Base-by-base conservation (phyloP, 2,888 invertebrate species). In the Sceliomorpha sp. region DNA sequence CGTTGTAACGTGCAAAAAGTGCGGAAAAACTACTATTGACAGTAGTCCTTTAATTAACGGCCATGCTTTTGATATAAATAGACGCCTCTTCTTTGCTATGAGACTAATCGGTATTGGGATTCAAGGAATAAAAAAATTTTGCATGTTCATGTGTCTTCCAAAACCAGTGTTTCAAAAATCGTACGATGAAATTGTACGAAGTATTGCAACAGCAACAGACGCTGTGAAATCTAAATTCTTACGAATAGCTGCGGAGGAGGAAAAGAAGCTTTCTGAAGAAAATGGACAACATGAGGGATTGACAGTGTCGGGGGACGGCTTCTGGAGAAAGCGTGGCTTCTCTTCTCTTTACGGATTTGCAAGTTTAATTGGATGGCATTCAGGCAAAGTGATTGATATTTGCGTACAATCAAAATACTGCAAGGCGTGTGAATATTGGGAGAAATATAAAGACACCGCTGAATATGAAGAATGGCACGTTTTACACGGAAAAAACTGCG, bases 331-430 rank as follows among this genome's bases (percentile, higher is more conserved):
- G n/a, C n/a, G n/a, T n/a, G n/a, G n/a, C n/a, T n/a, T n/a, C n/a
- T n/a, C n/a, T n/a, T n/a, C n/a, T n/a, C n/a, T n/a, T n/a, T n/a
- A n/a, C n/a, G n/a, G 8, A 8, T 10, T 15, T 6, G 10, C 0
- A 31, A 17, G 0, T 9, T 27, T 69, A 7, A 70, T 70, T 34
- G 63, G 59, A 1, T 56, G 45, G 37, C 39, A 14, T 9, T 44
- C 51, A 27, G 47, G 56, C 0, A 64, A 64, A 59, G 20, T 64
- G 1, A 17, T 64, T n/a, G 59, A 70, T 15, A n/a, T 40, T n/a
- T 14, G 51, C 2, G 58, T 70, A 8, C 48, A 68, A 55, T 58
- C 45, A 7, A 64, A 50, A 32, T 64, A 40, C 9, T 69, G 56
- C 9, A 50, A 66, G 24, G 24, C 42, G 7, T 73, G 67, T 55